Percentiles rank a stretch among this genome's conserved stretches.
Conservation (phyloP, 1,140 invertebrate genomes). For the Monomorium pharaonis region DNA sequence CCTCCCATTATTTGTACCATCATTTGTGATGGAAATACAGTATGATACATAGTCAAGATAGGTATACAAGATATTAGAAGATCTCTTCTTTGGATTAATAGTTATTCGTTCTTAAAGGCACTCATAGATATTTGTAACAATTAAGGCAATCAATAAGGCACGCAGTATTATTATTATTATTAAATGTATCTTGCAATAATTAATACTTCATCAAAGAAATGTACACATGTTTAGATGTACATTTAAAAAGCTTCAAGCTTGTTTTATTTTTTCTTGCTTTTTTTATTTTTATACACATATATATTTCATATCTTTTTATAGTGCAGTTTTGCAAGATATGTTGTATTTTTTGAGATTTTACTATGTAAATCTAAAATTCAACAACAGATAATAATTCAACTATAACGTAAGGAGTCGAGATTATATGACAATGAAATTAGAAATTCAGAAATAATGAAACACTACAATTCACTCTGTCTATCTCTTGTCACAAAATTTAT, state of each 20-base stretch:
- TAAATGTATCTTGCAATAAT: constrained; percentile 49
- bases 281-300: constrained; percentile 11
- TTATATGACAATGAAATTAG: constrained; percentile 9
- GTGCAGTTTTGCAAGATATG: constrained; percentile 4
- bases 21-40: constrained; percentile 80
- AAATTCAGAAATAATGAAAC: neutral
- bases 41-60: constrained; percentile 82
- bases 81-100: neutral
- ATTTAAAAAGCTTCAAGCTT: constrained; percentile 57
- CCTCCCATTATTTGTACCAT: constrained; percentile 82
- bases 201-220: neutral
- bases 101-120: constrained; percentile 18
- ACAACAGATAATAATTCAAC: constrained; percentile 13
- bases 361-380: constrained; percentile 46
- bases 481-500: constrained; percentile 33
- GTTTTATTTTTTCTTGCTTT: constrained; percentile 11
- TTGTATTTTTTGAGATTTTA: constrained; percentile 20
- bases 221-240: neutral
- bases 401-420: neutral
- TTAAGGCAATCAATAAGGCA: constrained; percentile 30
- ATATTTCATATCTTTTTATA: constrained; percentile 9
- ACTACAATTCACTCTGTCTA: constrained; percentile 23
- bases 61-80: constrained; percentile 48
- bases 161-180: neutral
- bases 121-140: constrained; percentile 32